A percentile compares a stretch with the other conserved stretches of the same genome.
Evolutionary conservation across 2,797 vertebrate species (phyloP).

Genomic region (Galagoides demidoff): DNA sequence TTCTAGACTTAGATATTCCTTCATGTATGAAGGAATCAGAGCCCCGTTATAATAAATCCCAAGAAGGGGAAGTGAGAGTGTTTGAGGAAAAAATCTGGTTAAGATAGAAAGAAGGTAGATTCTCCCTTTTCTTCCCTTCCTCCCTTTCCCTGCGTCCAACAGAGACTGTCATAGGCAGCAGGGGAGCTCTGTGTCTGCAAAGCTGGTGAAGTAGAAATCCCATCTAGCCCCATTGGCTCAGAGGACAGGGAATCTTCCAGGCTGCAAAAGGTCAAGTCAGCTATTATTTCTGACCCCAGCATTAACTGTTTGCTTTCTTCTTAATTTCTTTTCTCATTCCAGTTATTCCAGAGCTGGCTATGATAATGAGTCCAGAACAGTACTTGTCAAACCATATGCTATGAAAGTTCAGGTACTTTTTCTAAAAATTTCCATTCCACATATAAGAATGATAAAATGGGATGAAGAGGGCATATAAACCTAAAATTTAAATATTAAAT

Average conservation of each 20-base stretch:
- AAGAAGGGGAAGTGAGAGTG: neutral
- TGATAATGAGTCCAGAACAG: neutral
- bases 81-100: neutral
- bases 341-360: neutral
- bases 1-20: neutral
- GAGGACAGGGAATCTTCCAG: neutral
- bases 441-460: neutral
- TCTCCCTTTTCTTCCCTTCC: neutral
- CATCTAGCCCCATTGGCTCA: too few relatives aligned
- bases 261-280: neutral
- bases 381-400: neutral
- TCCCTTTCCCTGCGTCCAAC: too few relatives aligned
- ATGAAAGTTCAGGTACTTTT: neutral
- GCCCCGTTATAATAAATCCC: neutral
- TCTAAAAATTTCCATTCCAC: neutral
- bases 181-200: neutral
- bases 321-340: neutral
- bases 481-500: slow-evolving; percentile 46
- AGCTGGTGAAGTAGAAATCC: neutral
- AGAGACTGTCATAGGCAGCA: neutral
- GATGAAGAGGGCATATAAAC: neutral
- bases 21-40: neutral
- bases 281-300: neutral
- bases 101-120: neutral
- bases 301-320: neutral